These are phyloP conservation scores for Drosophila pseudoobscura DNA, from an alignment of 1,140 invertebrate species.

Conservation along the genomic window DNA sequence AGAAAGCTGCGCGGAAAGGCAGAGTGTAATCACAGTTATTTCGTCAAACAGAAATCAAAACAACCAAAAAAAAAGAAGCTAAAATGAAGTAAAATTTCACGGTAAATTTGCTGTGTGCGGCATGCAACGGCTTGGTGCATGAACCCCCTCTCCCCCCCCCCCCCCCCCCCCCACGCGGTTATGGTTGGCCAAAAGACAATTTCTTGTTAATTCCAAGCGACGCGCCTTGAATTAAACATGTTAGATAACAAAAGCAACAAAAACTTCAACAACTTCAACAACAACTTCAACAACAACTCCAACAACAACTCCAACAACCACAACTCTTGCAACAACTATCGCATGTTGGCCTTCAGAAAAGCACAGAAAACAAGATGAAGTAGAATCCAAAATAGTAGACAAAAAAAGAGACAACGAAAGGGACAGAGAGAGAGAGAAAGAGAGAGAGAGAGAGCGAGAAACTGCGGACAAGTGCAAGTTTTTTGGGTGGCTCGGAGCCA, in stretches of 20 bases:
- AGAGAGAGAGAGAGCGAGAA: conserved; percentile 13
- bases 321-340: conserved; percentile 25
- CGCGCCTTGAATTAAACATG: conserved; percentile 79
- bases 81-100: conserved; percentile 68
- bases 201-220: conserved; percentile 68
- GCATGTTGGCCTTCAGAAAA: conserved; percentile 37
- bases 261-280: background rate
- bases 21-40: conserved; percentile 68
- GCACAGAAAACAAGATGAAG: conserved; percentile 31
- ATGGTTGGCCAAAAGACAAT: conserved; percentile 44
- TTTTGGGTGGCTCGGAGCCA: conserved; percentile 29
- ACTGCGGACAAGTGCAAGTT: conserved; percentile 61
- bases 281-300: conserved; percentile 24
- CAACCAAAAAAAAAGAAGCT: conserved; percentile 17
- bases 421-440: background rate
- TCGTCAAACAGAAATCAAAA: conserved; percentile 37
- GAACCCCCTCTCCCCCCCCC: too few species aligned
- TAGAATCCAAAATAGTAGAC: conserved; percentile 55
- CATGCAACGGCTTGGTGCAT: conserved; percentile 1
- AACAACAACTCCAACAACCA: conserved; percentile 12
- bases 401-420: conserved; percentile 20
- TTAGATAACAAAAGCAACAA: conserved; percentile 70
- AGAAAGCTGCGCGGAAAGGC: conserved; percentile 10
- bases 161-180: conserved; percentile 12
- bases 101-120: conserved; percentile 62